Evolutionary conservation across 2,113 vertebrate species (phyloP).

Genomic region (Ranitomeya variabilis): DNA sequence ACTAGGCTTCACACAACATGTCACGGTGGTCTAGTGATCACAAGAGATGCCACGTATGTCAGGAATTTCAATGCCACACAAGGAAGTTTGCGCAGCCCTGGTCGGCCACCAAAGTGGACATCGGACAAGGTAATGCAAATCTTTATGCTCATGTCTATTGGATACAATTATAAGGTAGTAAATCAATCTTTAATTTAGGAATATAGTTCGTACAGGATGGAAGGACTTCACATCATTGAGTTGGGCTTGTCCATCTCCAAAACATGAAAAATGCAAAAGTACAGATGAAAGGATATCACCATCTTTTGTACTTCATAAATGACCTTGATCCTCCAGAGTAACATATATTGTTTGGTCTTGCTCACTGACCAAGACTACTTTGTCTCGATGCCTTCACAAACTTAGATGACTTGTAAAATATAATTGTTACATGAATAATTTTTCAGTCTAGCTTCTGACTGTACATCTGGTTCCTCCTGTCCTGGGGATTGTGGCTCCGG

Average conservation of each 20-base stretch:
- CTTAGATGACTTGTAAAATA: slow-evolving; percentile 1
- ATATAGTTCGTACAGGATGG: neutral
- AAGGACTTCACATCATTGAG: neutral
- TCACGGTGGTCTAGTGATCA: too few species aligned
- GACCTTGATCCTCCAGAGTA: neutral
- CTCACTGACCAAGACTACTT: neutral
- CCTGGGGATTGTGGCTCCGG: slow-evolving; percentile 8
- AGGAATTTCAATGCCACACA: too few species aligned
- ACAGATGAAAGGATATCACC: neutral
- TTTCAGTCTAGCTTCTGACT: neutral
- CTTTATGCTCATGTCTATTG: too few species aligned
- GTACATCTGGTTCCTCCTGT: slow-evolving; percentile 1
- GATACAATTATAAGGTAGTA: neutral
- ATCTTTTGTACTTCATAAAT: neutral
- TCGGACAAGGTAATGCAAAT: too few species aligned
- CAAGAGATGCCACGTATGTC: too few species aligned
- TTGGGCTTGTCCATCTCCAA: neutral
- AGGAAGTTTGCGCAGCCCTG: too few species aligned
- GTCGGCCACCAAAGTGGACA: too few species aligned
- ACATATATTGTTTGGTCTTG: neutral
- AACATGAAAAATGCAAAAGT: neutral
- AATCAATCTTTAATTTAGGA: neutral
- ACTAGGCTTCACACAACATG: too few species aligned
- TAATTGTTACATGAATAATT: slow-evolving; percentile 15
- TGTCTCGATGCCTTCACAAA: neutral